Percentiles rank a stretch among this genome's conserved stretches.
Evolutionary conservation across 1,140 invertebrate species (phyloP).

Genomic region (Trachymyrmex septentrionalis): DNA sequence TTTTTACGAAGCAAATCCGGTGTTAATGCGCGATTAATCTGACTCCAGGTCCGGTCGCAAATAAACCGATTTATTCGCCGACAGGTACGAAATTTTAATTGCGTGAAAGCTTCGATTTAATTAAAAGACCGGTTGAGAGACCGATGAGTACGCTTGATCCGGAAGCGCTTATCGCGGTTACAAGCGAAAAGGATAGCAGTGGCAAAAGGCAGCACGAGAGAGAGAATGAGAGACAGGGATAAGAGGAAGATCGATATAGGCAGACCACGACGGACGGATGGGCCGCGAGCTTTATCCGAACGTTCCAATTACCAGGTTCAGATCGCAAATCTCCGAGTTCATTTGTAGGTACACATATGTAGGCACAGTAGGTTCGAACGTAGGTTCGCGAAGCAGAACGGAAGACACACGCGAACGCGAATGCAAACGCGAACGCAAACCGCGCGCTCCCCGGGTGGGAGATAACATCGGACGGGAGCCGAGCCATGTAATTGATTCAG

Average conservation of each 20-base stretch:
- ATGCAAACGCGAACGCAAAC: constrained; percentile 44
- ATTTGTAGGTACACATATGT: constrained; percentile 65
- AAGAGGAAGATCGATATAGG: constrained; percentile 66
- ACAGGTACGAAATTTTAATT: constrained; percentile 71
- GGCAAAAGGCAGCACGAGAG: constrained; percentile 3
- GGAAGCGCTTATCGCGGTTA: constrained; percentile 63
- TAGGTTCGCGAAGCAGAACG: constrained; percentile 64
- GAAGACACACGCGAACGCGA: constrained; percentile 64
- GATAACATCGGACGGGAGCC: constrained; percentile 81
- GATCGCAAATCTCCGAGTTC: constrained; percentile 70
- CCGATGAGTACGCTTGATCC: constrained; percentile 59
- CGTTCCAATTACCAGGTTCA: constrained; percentile 75
- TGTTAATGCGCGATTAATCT: constrained; percentile 61
- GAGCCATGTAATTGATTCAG: constrained; percentile 84
- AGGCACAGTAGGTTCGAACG: constrained; percentile 12
- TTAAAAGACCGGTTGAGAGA: constrained; percentile 63
- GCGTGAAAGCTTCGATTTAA: constrained; percentile 70
- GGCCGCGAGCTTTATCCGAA: constrained; percentile 74
- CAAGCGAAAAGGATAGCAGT: constrained; percentile 15
- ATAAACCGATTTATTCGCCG: constrained; percentile 62
- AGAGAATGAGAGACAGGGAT: neutral
- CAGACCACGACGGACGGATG: constrained; percentile 59
- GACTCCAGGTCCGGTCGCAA: constrained; percentile 46
- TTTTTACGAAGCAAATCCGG: constrained; percentile 33
- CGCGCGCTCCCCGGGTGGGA: constrained; percentile 65